Evolutionary conservation across 2,888 invertebrate genomes (phyloP), one percentile per base, ranked within the genome.

Genomic region (Diloba caeruleocephala): DNA sequence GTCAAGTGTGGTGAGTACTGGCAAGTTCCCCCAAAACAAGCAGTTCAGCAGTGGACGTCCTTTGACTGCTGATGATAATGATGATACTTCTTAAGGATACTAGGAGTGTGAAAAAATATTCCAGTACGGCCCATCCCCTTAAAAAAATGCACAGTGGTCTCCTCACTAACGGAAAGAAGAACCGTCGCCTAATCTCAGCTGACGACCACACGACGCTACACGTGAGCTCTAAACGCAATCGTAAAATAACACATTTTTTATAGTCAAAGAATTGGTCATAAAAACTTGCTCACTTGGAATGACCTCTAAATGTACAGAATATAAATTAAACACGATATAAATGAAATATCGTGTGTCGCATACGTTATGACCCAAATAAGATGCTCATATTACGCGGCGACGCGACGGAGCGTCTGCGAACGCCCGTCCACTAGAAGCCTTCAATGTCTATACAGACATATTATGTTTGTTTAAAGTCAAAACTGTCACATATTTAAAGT

Each of bases 391-490:
- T 49, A 50, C 67, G 28, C 4, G 61, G 70, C 67, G 70, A 61
- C 70, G 70, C 67, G 70, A 61, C 70, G 34, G 45, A 23, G 17
- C 29, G 66, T 69, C 70, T 70, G 57, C 46, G 23, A 36, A n/a
- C 25, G 26, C 9, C 19, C 32, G 31, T 31, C 33, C 14, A 31
- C 12, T 12, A 49, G 39, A 43, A 53, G 26, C 8, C n/a, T 44
- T 37, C 25, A 58, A 44, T 36, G 8, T 26, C n/a, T 37, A 6
- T 29, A 25, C 6, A 51, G 25, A 31, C 21, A 26, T 26, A 21
- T 21, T 21, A 21, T 21, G 21, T 21, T 7, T 1, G 21, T 26
- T 26, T 26, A 26, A 25, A 25, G 10, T 26, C 10, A 10, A 26
- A 10, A 26, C 2, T 23, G 23, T 8, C 8, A n/a, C n/a, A 5